phyloP scores from a whole-genome alignment of 2,888 invertebrate genomes.

The Enchytraeus crypticus region DNA sequence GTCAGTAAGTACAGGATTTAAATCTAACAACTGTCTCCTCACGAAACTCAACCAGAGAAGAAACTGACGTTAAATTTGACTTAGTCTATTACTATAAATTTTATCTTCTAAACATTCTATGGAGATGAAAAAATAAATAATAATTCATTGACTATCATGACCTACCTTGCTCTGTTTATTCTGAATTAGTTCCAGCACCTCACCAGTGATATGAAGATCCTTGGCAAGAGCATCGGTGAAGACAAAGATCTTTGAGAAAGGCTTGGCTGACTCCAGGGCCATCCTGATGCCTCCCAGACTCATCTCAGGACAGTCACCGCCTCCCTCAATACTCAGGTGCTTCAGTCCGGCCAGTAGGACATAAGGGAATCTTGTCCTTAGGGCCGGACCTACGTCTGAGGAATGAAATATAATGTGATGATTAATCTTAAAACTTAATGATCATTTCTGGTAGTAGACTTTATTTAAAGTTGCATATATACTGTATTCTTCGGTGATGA shows the following conservation, averaged over 20 bases:
- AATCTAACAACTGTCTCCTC: too few relatives aligned
- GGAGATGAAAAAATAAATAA: background rate
- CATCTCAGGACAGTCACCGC: slow-evolving; percentile 69
- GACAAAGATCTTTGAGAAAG: slow-evolving; percentile 64
- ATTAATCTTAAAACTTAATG: too few relatives aligned
- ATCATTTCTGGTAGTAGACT: too few relatives aligned
- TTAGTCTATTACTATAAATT: background rate
- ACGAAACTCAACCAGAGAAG: too few relatives aligned
- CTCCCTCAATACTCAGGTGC: slow-evolving; percentile 58
- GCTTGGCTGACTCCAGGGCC: slow-evolving; percentile 60
- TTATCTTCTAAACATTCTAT: background rate
- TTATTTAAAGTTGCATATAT: too few relatives aligned
- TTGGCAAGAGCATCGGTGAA: slow-evolving; percentile 68
- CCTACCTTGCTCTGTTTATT: slow-evolving; percentile 67
- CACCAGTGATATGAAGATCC: slow-evolving; percentile 58
- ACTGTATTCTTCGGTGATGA: too few relatives aligned
- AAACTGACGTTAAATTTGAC: too few relatives aligned
- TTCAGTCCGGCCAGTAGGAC: slow-evolving; percentile 56
- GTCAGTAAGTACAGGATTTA: too few relatives aligned
- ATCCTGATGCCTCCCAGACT: slow-evolving; percentile 56
- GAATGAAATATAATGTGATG: too few relatives aligned
- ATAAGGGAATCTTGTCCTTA: slow-evolving; percentile 58
- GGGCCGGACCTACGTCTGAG: slow-evolving; percentile 59
- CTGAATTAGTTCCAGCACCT: slow-evolving; percentile 61
- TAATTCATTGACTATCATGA: background rate